Base-by-base conservation (phyloP, 2,888 invertebrate species). In the Hydraecia micacea region DNA sequence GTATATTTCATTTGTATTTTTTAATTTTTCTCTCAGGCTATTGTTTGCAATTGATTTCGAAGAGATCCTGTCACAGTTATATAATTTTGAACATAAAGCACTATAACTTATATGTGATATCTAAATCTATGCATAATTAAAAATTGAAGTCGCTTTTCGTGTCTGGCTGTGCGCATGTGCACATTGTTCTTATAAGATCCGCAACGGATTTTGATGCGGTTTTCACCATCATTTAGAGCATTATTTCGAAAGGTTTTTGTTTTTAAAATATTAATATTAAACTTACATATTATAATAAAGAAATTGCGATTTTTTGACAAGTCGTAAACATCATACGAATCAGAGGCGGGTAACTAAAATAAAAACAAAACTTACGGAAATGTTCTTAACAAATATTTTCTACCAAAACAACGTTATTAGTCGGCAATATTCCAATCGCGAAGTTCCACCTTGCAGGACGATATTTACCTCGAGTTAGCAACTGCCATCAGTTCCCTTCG, bases 41-140 rank as follows among this genome's bases (percentile, higher is more conserved):
- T 79, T 75, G 60, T 86, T 79, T 84, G 60, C 39, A 68, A 86
- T 86, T 75, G 84, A 75, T 84, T 83, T 73, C 25, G 28, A 11
- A 63, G 36, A 66, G 49, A 69, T 73, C n/a, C 13, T 42, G 72
- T 74, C 52, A 66, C 68, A 42, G 25, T 62, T 72, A 55, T 60
- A 42, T 42, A 0, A 46, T 25, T 39, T 39, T 46, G n/a, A 80
- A 52, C n/a, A 42, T 42, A 49, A n/a, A 69, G 9, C 32, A 32
- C 25, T 69, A 32, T 25, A 9, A 36, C 36, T 70, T 18, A 11
- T 36, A 7, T 11, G 32, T 32, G 25, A 32, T 18, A 49, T 25
- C 11, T 66, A 42, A 25, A 66, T 39, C 6, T 13, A 69, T 25
- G 25, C 25, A 32, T 11, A 36, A 3, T 60, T 15, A n/a, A 36